Base-by-base conservation (phyloP, 2,113 vertebrate species). In the Chascanopsetta lugubris region DNA sequence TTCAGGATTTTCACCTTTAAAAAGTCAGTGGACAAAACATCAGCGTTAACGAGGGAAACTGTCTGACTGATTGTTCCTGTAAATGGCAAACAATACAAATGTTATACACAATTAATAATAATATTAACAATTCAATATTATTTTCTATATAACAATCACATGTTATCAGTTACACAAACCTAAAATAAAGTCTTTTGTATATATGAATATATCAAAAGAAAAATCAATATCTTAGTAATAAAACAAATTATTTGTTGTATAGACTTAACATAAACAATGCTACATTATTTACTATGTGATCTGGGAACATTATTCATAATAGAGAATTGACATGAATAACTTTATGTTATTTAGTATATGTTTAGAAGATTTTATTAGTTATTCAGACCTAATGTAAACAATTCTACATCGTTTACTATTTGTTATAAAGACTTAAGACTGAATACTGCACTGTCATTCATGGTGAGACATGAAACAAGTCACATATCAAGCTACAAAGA, bases 1-100 rank as follows among this genome's bases (percentile, higher is more conserved):
- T 93, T 93, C 32, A 93, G 80, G 18, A 83, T 77, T 71, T 84
- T 85, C 45, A 93, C 92, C 92, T 93, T 77, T 32, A 18, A 61
- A 54, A 74, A n/a, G 79, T 21, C 6, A 57, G 43, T 30, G 77
- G 13, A 49, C 10, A 1, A 50, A 59, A 59, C 34, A 49, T 0
- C 24, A 2, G 30, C 15, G 43, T 47, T 15, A 48, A 2, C 48
- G 15, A 4, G 21, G 25, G 11, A 11, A 13, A 22, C 1, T 36
- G 15, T 54, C 22, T 10, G 27, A 15, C 12, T 38, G 30, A 21
- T 11, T 20, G 38, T 25, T 32, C 9, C 8, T 24, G 30, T 8
- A 6, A 32, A 5, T 32, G 30, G n/a, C n/a, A 29, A 34, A 34
- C 32, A 34, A 34, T 12, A 10, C 10, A 34, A 9, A 34, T 34